These are phyloP conservation scores for Aphodius granarius DNA, from an alignment of 2,888 invertebrate genomes.

Conservation along the genomic window DNA sequence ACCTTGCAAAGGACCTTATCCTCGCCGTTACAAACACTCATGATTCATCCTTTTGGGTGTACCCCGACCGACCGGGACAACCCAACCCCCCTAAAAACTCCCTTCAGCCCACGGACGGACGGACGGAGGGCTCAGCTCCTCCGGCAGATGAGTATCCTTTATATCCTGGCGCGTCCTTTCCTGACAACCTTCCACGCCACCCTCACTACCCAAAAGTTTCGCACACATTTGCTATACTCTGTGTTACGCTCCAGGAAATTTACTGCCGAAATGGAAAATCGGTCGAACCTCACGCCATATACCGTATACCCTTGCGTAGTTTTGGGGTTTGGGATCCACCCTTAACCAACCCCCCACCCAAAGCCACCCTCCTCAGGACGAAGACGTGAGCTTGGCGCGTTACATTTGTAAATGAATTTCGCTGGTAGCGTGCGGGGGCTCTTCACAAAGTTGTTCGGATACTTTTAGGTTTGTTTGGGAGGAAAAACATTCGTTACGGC, in stretches of 20 bases:
- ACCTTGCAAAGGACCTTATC: slow-evolving; percentile 48
- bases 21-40: slow-evolving; percentile 48
- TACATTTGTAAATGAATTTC: slow-evolving; percentile 14
- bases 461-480: background rate
- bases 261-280: slow-evolving; percentile 24
- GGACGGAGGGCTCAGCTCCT: slow-evolving; percentile 39
- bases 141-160: slow-evolving; percentile 42
- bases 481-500: background rate
- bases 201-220: slow-evolving; percentile 33
- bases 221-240: slow-evolving; percentile 31
- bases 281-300: slow-evolving; percentile 4
- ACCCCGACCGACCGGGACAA: slow-evolving; percentile 37
- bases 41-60: slow-evolving; percentile 51
- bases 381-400: background rate
- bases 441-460: background rate
- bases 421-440: background rate
- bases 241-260: slow-evolving; percentile 28
- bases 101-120: slow-evolving; percentile 43
- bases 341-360: background rate
- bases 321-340: background rate
- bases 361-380: background rate
- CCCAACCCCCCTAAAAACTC: slow-evolving; percentile 38
- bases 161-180: slow-evolving; percentile 37
- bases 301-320: background rate
- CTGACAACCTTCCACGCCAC: slow-evolving; percentile 31